Percentiles rank a stretch among this genome's conserved stretches.
These are phyloP conservation scores for Acrocephalus kingi DNA, from an alignment of 2,113 vertebrate species.

Conservation along the genomic window DNA sequence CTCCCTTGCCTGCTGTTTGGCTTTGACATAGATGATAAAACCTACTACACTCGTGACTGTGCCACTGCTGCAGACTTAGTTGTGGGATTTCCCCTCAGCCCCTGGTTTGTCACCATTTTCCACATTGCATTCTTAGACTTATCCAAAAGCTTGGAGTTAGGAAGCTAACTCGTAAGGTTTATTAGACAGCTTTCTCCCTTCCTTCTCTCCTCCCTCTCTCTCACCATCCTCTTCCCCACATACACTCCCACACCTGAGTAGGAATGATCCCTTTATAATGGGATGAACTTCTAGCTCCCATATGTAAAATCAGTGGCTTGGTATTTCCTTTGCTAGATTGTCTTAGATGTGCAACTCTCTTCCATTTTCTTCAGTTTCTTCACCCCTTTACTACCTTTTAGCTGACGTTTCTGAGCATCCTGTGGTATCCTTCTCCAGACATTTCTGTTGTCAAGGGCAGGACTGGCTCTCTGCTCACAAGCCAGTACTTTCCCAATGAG, in stretches of 20 bases:
- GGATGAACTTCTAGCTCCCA: background rate
- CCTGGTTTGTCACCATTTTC: background rate
- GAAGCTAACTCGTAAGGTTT: fast-evolving
- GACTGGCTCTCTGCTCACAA: background rate
- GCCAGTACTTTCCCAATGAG: background rate
- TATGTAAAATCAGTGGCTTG: fast-evolving
- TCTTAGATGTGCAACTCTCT: background rate
- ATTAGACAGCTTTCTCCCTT: background rate
- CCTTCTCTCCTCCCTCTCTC: background rate
- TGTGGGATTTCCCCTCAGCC: background rate
- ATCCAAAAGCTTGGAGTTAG: background rate
- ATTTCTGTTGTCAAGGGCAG: background rate
- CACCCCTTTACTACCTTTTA: background rate
- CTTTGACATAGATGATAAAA: background rate
- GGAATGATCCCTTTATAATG: background rate
- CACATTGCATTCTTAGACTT: background rate
- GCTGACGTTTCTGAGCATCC: background rate
- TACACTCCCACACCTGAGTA: fast-evolving
- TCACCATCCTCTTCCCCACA: too few relatives aligned
- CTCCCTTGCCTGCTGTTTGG: background rate
- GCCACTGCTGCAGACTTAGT: background rate
- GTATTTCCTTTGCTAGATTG: background rate
- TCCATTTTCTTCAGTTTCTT: background rate
- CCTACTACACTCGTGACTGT: background rate
- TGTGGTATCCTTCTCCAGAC: background rate